Percentiles rank a stretch among this genome's conserved stretches.
phyloP scores from a whole-genome alignment of 2,797 vertebrate genomes.

The Atherinosoma microstoma region DNA sequence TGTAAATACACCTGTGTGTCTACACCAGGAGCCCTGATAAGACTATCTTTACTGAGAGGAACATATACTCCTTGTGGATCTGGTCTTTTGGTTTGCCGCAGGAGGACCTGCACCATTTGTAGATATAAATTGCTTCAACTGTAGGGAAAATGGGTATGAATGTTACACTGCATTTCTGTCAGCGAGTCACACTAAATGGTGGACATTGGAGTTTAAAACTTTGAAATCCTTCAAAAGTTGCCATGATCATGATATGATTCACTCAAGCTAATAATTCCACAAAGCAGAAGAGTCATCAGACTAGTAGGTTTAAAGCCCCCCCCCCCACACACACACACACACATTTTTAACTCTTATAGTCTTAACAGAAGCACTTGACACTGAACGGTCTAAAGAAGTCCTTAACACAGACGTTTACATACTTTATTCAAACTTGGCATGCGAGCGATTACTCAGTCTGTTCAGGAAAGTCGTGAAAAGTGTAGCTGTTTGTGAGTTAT shows the following conservation, averaged over 20 bases:
- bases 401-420: not conserved
- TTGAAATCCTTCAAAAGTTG: not conserved
- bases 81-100: too few species aligned
- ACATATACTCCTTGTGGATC: not conserved
- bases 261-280: too few species aligned
- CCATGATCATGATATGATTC: too few species aligned
- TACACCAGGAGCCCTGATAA: not conserved
- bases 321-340: too few species aligned
- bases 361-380: not conserved
- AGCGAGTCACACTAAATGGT: not conserved
- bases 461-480: not conserved
- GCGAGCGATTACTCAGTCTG: not conserved
- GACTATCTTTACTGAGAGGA: not conserved
- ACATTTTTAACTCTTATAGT: not conserved
- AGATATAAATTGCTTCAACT: not conserved
- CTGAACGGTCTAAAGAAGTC: not conserved
- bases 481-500: not conserved
- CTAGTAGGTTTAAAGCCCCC: too few species aligned
- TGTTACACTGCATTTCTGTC: not conserved
- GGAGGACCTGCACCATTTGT: not conserved
- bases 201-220: not conserved
- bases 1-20: not conserved
- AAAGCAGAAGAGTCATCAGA: too few species aligned
- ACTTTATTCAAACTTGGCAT: not conserved
- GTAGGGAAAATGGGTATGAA: not conserved